Evolutionary conservation across 2,113 vertebrate species (phyloP), one percentile per base, ranked within the genome.

Genomic region (Camelus bactrianus): DNA sequence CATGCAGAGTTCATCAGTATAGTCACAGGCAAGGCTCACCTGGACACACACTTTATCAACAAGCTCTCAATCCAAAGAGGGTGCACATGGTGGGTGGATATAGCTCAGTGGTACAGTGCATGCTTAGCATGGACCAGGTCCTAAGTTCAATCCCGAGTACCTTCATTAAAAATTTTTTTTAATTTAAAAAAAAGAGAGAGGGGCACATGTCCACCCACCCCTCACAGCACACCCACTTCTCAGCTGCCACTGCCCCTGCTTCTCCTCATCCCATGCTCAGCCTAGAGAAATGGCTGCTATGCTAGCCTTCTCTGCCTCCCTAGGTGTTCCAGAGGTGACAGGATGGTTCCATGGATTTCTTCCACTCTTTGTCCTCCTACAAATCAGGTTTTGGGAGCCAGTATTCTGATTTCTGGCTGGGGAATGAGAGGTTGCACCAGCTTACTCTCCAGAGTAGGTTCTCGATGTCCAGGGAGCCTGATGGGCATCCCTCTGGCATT

Each of bases 331-430:
- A 95, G 95, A 97, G 93, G 67, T 28, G 81, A 14, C 92, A 79
- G 81, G 89, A 98, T 26, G 95, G 93, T 4, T 96, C 96, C 0
- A 83, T 98, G 64, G 73, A 96, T 97, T 98, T 98, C 91, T 97
- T 90, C 64, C 60, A 17, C 52, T 62, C 52, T 17, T 97, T 94
- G 98, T 58, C 95, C 11, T 94, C 94, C 73, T 98, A 98, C 85
- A 97, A 95, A 93, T 92, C 77, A 77, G 97, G 95, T 10, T 97
- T 98, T 62, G 96, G 98, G 20, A 98, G 88, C 15, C 96, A 96
- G 11, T 81, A 97, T 46, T 97, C 95, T 1, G 96, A 97, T 69
- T 98, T 98, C 88, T 98, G 98, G 97, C 89, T 95, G 73, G 97
- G 96, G n/a, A 97, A 97, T 79, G 95, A 97, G 35, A 98, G 98